Evolutionary conservation across 2,888 invertebrate genomes (phyloP), one percentile per base, ranked within the genome.

Genomic region (Hyppa rectilinea): DNA sequence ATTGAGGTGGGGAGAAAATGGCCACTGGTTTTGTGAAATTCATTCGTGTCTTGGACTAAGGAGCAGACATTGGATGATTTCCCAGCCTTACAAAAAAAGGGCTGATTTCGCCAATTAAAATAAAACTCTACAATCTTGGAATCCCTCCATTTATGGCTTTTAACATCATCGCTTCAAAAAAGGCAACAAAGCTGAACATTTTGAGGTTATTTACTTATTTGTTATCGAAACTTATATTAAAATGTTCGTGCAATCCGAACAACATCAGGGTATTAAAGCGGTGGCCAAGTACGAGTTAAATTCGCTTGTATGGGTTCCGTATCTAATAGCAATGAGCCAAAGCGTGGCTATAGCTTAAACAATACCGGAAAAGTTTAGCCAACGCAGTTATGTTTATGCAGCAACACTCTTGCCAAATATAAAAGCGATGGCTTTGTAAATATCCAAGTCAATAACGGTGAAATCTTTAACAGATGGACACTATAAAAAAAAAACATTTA

Each of bases 201-300:
- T 55, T 14, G 6, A 34, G 20, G 23, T 75, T 23, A 56, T 69
- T 61, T 34, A 7, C 26, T 26, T 31, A 67, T 49, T 68, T 49
- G 5, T 55, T 45, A 29, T 14, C 38, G 12, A 43, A 53, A 31
- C 14, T 34, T n/a, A n/a, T n/a, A n/a, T n/a, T n/a, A 29, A 53
- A 47, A 59, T 23, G 49, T 63, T 65, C 71, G 59, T 64, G 61
- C 58, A 45, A 64, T 34, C 60, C 47, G 63, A 60, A 62, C 20
- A 53, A 66, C 65, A 68, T 70, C 47, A 52, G 66, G 36, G 62
- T 71, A 69, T 75, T 60, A 65, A 64, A 68, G 73, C 63, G 65
- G 7, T 31, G 4, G 50, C 12, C 17, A 62, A n/a, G 23, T 26
- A 3, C 6, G 29, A 52, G 29, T 12, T 12, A 6, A 23, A n/a